Evolutionary conservation across 1,140 invertebrate species (phyloP).

Genomic region (Hyles euphorbiae): DNA sequence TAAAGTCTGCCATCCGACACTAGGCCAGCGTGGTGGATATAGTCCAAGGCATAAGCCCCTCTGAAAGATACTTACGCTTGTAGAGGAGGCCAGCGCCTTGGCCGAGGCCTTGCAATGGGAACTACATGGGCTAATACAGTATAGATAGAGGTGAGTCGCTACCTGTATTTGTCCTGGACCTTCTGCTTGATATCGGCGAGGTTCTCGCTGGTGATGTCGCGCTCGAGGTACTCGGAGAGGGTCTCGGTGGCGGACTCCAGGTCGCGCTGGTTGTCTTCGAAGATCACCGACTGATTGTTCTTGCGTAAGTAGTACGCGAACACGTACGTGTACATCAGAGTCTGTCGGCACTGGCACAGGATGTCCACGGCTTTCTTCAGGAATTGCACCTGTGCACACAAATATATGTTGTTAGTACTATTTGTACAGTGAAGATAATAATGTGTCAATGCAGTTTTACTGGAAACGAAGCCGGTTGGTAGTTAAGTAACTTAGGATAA

Average conservation of each 20-base stretch:
- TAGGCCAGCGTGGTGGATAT: too few relatives aligned
- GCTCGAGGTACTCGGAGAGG: slow-evolving; percentile 97
- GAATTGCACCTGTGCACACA: slow-evolving; percentile 88
- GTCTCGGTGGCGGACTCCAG: slow-evolving; percentile 97
- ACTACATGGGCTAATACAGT: too few relatives aligned
- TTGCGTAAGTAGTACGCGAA: slow-evolving; percentile 99
- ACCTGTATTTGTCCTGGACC: slow-evolving; percentile 99
- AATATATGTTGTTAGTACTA: background rate
- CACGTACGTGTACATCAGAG: slow-evolving; percentile 99
- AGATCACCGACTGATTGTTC: slow-evolving; percentile 99
- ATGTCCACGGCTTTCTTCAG: slow-evolving; percentile 98
- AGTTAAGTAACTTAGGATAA: too few relatives aligned
- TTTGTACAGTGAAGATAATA: too few relatives aligned
- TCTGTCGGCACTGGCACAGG: slow-evolving; percentile 97
- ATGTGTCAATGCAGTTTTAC: too few relatives aligned
- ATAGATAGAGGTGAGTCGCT: too few relatives aligned
- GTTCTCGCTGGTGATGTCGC: slow-evolving; percentile 98
- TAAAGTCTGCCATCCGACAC: too few relatives aligned
- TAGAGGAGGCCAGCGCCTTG: too few relatives aligned
- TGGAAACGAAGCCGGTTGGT: too few relatives aligned
- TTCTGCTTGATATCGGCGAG: slow-evolving; percentile 98
- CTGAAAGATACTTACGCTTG: too few relatives aligned
- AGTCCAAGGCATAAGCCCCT: too few relatives aligned
- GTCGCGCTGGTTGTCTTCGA: slow-evolving; percentile 99
- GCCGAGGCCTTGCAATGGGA: too few relatives aligned